These are phyloP conservation scores for Hassar affinis DNA, from an alignment of 2,113 vertebrate species.

Conservation along the genomic window DNA sequence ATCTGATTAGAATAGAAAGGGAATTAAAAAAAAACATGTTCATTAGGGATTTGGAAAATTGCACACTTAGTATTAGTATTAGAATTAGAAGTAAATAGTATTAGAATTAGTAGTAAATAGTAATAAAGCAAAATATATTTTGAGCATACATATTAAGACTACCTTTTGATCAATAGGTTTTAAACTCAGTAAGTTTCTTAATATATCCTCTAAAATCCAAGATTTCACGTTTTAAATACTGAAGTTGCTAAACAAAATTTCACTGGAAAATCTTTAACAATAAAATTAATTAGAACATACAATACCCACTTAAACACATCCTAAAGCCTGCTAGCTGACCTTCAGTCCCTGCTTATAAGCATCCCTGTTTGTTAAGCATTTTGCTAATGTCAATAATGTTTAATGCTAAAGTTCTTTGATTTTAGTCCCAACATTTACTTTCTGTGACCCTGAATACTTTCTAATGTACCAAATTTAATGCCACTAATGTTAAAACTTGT, in stretches of 20 bases:
- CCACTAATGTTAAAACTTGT: too few species aligned
- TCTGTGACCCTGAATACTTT: neutral
- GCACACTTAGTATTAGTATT: too few species aligned
- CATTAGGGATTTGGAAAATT: too few species aligned
- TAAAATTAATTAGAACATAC: neutral
- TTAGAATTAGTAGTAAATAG: neutral
- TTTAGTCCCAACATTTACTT: neutral
- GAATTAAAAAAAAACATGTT: too few species aligned
- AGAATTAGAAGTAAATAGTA: too few species aligned
- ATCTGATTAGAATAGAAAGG: too few species aligned
- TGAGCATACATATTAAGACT: neutral
- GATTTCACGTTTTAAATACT: neutral
- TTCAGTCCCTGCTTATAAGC: too few species aligned
- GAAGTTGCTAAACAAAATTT: neutral
- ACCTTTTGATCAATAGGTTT: neutral
- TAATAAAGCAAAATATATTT: neutral
- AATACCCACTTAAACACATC: neutral
- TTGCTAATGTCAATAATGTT: neutral
- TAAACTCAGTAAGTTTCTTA: neutral
- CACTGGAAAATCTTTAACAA: neutral
- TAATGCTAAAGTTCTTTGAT: neutral
- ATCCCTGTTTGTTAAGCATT: too few species aligned
- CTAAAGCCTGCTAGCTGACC: neutral
- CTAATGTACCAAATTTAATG: neutral
- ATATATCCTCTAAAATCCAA: neutral